Percentiles rank a stretch among this genome's conserved stretches.
Conservation (phyloP, 2,113 vertebrate species). For the Danionella cerebrum region DNA sequence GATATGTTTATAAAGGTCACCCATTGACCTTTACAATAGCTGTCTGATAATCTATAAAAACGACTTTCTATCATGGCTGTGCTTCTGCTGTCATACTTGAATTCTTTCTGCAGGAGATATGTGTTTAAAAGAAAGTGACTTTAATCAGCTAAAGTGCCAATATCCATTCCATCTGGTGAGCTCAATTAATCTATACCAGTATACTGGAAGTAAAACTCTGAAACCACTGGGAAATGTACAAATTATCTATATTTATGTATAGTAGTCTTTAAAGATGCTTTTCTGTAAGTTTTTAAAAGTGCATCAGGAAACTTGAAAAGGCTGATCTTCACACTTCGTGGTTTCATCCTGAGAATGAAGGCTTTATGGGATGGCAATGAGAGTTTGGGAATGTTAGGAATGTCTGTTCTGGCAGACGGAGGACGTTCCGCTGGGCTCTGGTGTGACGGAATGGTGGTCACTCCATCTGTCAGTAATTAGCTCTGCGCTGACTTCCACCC, state of each 20-base stretch:
- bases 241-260: constrained; percentile 23
- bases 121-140: constrained; percentile 27
- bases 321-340: not conserved
- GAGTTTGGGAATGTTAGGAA: not conserved
- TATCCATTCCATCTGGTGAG: constrained; percentile 31
- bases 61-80: not conserved
- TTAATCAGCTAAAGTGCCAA: constrained; percentile 34
- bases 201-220: constrained; percentile 45
- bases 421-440: constrained; percentile 52
- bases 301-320: not conserved
- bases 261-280: not conserved
- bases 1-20: constrained; percentile 34
- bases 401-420: constrained; percentile 56
- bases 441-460: constrained; percentile 55
- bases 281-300: not conserved
- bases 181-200: constrained; percentile 28
- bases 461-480: constrained; percentile 71
- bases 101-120: constrained; percentile 18
- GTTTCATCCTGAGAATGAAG: not conserved
- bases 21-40: constrained; percentile 35
- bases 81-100: constrained; percentile 4
- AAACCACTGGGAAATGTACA: constrained; percentile 15
- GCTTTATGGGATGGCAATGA: not conserved
- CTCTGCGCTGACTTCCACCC: constrained; percentile 46
- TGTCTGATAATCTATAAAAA: constrained; percentile 32